phyloP scores from a whole-genome alignment of 1,140 invertebrate species.

The Eriocheir sinensis region DNA sequence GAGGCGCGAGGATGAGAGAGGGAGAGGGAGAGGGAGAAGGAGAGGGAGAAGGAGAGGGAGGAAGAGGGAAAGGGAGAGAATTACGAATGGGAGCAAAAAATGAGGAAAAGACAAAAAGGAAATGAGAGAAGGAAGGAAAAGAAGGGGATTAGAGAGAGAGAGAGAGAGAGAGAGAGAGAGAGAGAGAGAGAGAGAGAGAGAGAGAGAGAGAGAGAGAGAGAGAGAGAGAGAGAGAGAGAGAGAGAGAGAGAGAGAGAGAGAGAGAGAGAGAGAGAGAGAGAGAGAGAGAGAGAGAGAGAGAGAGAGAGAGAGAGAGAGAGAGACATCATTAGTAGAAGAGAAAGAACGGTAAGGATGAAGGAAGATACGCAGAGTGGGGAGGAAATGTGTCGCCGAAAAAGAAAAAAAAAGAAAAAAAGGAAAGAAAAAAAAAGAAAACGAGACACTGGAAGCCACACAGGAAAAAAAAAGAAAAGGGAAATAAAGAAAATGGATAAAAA shows the following conservation, averaged over 20 bases:
- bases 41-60: not conserved
- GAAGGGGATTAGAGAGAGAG: not conserved
- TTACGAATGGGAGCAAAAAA: not conserved
- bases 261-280: slow-evolving; percentile 35
- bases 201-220: slow-evolving; percentile 11
- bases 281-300: slow-evolving; percentile 50
- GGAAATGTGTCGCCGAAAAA: not conserved
- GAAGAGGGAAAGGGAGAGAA: not conserved
- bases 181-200: slow-evolving; percentile 11
- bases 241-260: slow-evolving; percentile 22
- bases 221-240: slow-evolving; percentile 22
- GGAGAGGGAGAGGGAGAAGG: slow-evolving; percentile 39
- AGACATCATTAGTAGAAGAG: not conserved
- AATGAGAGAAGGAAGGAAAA: not conserved
- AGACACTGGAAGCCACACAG: not conserved
- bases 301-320: slow-evolving; percentile 50
- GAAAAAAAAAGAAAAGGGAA: not conserved
- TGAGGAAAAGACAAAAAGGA: not conserved
- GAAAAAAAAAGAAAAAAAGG: not conserved
- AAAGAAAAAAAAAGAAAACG: not conserved
- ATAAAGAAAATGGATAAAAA: not conserved
- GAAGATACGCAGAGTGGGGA: not conserved
- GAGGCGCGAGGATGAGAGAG: slow-evolving; percentile 31
- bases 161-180: slow-evolving; percentile 22
- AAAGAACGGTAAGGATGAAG: not conserved